Evolutionary conservation across 2,113 vertebrate genomes (phyloP).

Genomic region (Ictalurus punctatus): DNA sequence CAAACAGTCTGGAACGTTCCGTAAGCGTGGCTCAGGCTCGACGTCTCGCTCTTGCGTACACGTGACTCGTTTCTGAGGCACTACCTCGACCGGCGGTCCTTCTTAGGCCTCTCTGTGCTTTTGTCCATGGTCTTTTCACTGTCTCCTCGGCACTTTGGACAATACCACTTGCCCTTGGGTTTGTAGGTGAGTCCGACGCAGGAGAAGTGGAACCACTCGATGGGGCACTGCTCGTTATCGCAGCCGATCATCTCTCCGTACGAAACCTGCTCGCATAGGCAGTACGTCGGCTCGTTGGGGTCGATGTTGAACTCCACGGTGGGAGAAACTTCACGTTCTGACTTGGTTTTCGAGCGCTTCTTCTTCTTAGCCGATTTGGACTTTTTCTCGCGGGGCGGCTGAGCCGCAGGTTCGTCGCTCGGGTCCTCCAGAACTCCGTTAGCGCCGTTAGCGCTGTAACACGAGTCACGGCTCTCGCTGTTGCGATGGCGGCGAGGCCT

Average conservation of each 20-base stretch:
- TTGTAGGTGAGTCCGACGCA: constrained; percentile 97
- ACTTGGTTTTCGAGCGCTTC: constrained; percentile 93
- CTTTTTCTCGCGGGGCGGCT: constrained; percentile 89
- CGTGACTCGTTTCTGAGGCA: constrained; percentile 14
- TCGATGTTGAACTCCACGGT: constrained; percentile 94
- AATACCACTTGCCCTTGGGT: constrained; percentile 99
- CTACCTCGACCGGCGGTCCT: constrained; percentile 54
- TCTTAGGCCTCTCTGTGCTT: constrained; percentile 51
- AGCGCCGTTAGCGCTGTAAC: constrained; percentile 85
- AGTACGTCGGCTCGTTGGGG: constrained; percentile 96
- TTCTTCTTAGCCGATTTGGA: constrained; percentile 97
- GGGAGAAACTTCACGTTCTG: constrained; percentile 90
- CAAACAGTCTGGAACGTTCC: background rate
- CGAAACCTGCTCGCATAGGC: constrained; percentile 95
- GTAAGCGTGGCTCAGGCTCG: background rate
- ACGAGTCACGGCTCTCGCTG: constrained; percentile 92
- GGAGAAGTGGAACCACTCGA: constrained; percentile 99
- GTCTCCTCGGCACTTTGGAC: constrained; percentile 93
- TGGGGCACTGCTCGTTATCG: constrained; percentile 95
- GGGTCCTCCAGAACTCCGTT: constrained; percentile 82
- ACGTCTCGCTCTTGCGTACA: background rate
- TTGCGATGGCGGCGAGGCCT: constrained; percentile 90
- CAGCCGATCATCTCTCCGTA: constrained; percentile 99
- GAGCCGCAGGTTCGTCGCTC: constrained; percentile 83
- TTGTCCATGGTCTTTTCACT: constrained; percentile 99